phyloP scores from a whole-genome alignment of 1,140 invertebrate species.

The Sinella curviseta region DNA sequence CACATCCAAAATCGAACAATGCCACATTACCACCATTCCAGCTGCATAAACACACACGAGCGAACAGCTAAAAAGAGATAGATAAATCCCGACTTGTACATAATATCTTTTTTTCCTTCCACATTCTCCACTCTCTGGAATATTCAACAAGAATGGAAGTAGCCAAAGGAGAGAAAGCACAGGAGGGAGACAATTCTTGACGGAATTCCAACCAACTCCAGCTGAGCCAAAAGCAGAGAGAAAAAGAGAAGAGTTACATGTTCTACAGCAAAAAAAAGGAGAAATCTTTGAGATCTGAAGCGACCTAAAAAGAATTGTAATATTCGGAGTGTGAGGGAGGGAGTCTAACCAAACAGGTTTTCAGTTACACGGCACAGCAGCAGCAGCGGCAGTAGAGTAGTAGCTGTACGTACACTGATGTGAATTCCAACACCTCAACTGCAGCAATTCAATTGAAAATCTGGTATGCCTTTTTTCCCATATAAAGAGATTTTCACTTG shows the following conservation, averaged over 20 bases:
- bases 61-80: too few relatives aligned
- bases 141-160: neutral
- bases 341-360: neutral
- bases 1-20: neutral
- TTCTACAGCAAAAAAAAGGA: neutral
- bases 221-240: conserved; percentile 2
- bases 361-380: neutral
- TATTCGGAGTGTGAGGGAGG: neutral
- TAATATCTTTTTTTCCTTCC: neutral
- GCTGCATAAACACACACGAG: neutral
- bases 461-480: neutral
- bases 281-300: too few relatives aligned
- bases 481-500: conserved; percentile 5
- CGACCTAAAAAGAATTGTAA: too few relatives aligned
- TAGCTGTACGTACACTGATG: conserved; percentile 32
- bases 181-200: neutral
- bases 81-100: neutral
- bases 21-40: neutral
- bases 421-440: conserved; percentile 38
- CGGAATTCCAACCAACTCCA: neutral
- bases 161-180: neutral
- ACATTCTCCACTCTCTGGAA: neutral
- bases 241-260: neutral
- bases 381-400: conserved; percentile 1
- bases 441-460: conserved; percentile 1